Evolutionary conservation across 2,888 invertebrate genomes (phyloP), one percentile per base, ranked within the genome.

Genomic region (Pyralis farinalis): DNA sequence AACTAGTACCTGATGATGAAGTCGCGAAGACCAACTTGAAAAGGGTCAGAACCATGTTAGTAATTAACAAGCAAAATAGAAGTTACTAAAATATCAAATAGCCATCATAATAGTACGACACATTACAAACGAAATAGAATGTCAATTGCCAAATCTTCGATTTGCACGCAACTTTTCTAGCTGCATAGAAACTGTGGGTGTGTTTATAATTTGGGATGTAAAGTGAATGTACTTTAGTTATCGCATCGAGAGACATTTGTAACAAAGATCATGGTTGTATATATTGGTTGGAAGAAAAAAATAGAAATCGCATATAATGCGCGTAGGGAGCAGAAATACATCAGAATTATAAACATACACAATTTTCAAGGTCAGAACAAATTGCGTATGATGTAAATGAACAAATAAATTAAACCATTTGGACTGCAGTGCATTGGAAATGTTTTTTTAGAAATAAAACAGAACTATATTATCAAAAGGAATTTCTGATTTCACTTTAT

Each of bases 11-110:
- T 0, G 94, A 95, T 49, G 98, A 98, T 76, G 92, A 93, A 44
- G 95, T 97, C 44, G 97, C 98, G 29, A 89, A 95, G 68, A 95
- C 95, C 45, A 98, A 98, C 86, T 91, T 98, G 43, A 94, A 96
- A 46, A 63, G 84, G 59, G 85, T 88, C 6, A 56, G 77, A 51
- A 59, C 84, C 30, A 64, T 86, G 8, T 86, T 86, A 79, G 75
- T 21, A 11, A 12, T 31, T 10, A 12, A 63, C 46, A 73, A 74
- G 49, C 71, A 78, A 55, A 76, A 70, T 50, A 77, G 63, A 59
- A 83, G 79, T 61, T 79, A 77, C 65, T 43, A 21, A 42, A 51
- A 3, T 30, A 30, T 9, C 20, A 27, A 27, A 32, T n/a, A 46
- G 41, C 42, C 51, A 42, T 52, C 42, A 42, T 44, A 40, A 50